phyloP scores from a whole-genome alignment of 2,888 invertebrate species.

The Stomorhina lunata region DNA sequence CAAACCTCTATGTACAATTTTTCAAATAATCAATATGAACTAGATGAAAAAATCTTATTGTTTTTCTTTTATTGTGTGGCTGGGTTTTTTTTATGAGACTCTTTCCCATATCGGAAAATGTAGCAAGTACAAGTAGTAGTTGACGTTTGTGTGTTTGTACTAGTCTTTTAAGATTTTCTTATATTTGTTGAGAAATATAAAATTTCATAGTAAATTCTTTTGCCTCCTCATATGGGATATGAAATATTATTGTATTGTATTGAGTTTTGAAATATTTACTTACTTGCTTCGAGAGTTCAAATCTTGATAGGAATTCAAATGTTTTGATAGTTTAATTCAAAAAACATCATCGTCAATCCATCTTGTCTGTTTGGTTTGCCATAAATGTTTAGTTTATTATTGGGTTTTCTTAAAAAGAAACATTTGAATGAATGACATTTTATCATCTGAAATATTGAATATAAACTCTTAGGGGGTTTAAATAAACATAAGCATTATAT shows the following conservation, averaged over 20 bases:
- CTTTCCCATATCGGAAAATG: no score
- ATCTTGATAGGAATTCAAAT: constrained; percentile 42
- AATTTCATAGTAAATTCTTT: constrained; percentile 6
- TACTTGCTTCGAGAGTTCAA: no score
- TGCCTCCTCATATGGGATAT: neutral
- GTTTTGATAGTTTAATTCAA: constrained; percentile 52
- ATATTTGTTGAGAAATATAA: neutral
- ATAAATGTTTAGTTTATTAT: constrained; percentile 15
- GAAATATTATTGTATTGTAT: neutral
- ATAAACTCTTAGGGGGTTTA: constrained; percentile 2
- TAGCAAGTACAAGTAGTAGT: neutral
- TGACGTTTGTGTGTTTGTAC: constrained; percentile 21
- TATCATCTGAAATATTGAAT: neutral
- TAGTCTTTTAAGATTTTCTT: constrained; percentile 4
- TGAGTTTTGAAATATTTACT: neutral
- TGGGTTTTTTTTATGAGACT: neutral
- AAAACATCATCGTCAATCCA: constrained; percentile 4
- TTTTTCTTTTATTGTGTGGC: constrained; percentile 29
- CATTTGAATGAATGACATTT: neutral
- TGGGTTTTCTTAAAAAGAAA: neutral
- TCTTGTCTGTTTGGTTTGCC: constrained; percentile 5
- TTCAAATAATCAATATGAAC: constrained; percentile 9
- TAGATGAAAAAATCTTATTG: constrained; percentile 43
- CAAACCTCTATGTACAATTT: neutral
- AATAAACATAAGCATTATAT: constrained; percentile 28